A percentile compares a stretch with the other conserved stretches of the same genome.
These are phyloP conservation scores for Sialis fuliginosa DNA, from an alignment of 2,888 invertebrate species.

Conservation along the genomic window DNA sequence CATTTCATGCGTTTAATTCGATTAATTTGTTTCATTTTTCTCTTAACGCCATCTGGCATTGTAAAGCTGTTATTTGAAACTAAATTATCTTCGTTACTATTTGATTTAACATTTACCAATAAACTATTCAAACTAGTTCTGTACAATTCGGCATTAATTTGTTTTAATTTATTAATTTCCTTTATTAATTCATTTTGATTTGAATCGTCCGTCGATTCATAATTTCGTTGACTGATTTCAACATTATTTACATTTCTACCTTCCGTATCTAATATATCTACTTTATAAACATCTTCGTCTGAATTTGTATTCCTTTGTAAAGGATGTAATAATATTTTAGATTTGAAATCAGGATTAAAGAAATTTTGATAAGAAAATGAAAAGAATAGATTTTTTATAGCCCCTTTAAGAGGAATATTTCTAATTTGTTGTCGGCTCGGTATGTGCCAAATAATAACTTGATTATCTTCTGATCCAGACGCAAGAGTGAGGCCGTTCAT, in stretches of 20 bases:
- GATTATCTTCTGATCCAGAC: conserved; percentile 59
- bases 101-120: too few species aligned
- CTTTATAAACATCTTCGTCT: conserved; percentile 28
- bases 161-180: conserved; percentile 34
- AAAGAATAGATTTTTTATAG: conserved; percentile 53
- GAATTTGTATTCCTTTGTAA: conserved; percentile 45
- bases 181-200: conserved; percentile 18
- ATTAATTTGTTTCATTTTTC: too few species aligned
- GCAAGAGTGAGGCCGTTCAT: conserved; percentile 50
- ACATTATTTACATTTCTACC: conserved; percentile 3
- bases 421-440: conserved; percentile 54
- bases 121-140: conserved; percentile 17
- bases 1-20: too few species aligned
- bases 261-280: conserved; percentile 24
- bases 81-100: too few species aligned
- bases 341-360: conserved; percentile 37
- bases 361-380: conserved; percentile 39
- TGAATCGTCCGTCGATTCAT: conserved; percentile 5
- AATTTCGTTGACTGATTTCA: too few species aligned
- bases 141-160: conserved; percentile 40
- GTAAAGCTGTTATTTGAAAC: too few species aligned
- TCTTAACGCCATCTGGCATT: too few species aligned
- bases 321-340: conserved; percentile 35
- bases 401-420: conserved; percentile 53
- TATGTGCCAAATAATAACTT: conserved; percentile 68